phyloP scores from a whole-genome alignment of 2,797 vertebrate species.

The Mus caroli region DNA sequence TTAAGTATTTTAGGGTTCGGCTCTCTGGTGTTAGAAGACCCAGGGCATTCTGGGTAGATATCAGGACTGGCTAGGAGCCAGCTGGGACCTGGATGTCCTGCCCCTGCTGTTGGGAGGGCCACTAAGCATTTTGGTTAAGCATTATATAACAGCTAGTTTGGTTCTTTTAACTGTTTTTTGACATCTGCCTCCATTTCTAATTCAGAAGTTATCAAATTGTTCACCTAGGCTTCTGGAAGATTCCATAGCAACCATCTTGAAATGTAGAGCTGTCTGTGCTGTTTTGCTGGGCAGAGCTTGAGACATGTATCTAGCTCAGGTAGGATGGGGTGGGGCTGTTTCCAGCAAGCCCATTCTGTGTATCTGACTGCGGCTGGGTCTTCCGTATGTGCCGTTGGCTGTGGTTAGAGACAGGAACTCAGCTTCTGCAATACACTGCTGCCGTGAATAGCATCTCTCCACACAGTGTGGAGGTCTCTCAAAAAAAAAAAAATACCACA shows the following conservation, averaged over 20 bases:
- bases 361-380: neutral
- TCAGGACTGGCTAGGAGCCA: conserved; percentile 73
- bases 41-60: conserved; percentile 33
- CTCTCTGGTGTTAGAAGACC: conserved; percentile 60
- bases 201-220: neutral
- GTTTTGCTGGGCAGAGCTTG: neutral
- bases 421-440: neutral
- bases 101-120: conserved; percentile 50
- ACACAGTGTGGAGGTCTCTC: too few relatives aligned
- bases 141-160: neutral
- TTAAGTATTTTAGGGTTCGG: conserved; percentile 69
- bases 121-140: conserved; percentile 50
- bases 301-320: neutral
- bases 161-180: neutral
- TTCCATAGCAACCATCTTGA: neutral
- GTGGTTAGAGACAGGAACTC: neutral
- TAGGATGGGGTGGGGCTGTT: neutral
- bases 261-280: neutral
- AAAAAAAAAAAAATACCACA: neutral
- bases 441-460: too few relatives aligned
- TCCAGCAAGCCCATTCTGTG: too few relatives aligned
- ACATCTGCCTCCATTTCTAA: neutral
- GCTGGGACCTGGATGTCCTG: conserved; percentile 36
- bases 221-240: neutral
- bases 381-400: neutral